Evolutionary conservation across 2,113 vertebrate species (phyloP).

Genomic region (Microtus pennsylvanicus): DNA sequence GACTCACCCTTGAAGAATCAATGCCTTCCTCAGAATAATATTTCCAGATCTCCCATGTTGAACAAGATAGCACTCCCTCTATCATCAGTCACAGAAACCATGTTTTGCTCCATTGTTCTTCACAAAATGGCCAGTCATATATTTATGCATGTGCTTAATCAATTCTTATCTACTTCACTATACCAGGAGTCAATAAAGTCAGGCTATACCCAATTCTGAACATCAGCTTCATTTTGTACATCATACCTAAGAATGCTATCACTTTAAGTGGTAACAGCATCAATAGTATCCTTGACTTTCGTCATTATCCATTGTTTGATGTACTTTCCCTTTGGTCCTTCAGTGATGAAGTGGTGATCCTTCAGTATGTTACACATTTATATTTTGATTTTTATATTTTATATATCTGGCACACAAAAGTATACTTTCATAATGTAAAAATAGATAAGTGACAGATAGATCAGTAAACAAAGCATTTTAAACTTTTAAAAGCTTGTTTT

Average conservation of each 20-base stretch:
- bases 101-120: background rate
- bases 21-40: background rate
- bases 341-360: background rate
- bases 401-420: background rate
- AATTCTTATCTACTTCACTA: background rate
- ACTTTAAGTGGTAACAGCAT: background rate
- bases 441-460: background rate
- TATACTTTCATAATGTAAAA: background rate
- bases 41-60: background rate
- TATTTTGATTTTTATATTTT: background rate
- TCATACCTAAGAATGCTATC: background rate
- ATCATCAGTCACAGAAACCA: background rate
- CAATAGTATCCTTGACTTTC: background rate
- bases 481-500: background rate
- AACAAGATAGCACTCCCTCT: background rate
- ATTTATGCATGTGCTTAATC: background rate
- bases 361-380: background rate
- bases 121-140: background rate
- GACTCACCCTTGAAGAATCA: background rate
- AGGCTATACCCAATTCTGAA: background rate
- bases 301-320: background rate
- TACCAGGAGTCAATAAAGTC: background rate
- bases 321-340: background rate
- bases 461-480: background rate
- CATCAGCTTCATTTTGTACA: background rate